Percentiles rank a stretch among this genome's conserved stretches.
Conservation (phyloP, 1,140 invertebrate genomes). For the Orchestia grillus region DNA sequence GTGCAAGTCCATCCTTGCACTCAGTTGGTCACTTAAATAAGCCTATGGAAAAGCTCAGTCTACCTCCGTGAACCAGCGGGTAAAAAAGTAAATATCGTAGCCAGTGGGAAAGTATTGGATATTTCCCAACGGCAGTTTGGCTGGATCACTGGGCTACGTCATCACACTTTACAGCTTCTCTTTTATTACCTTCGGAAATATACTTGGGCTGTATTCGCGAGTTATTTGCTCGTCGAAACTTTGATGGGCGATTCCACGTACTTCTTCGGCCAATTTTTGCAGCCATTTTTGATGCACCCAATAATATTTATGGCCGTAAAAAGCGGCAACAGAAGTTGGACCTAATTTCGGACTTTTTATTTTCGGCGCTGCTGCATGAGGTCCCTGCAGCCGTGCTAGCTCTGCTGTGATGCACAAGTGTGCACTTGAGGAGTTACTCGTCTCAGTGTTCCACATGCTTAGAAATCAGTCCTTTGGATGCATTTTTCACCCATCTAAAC, state of each 20-base stretch:
- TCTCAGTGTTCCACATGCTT: background rate
- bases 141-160: background rate
- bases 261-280: background rate
- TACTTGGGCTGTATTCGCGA: background rate
- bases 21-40: background rate
- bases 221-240: constrained; percentile 35
- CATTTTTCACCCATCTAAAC: background rate
- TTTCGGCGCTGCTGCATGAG: background rate
- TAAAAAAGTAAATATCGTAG: background rate
- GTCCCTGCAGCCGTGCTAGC: background rate
- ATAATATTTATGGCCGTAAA: constrained; percentile 14
- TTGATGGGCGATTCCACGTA: background rate
- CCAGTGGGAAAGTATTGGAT: background rate
- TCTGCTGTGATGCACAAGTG: background rate
- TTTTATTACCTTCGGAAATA: constrained; percentile 36
- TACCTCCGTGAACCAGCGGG: background rate
- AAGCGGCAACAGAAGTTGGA: background rate
- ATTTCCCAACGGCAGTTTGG: background rate
- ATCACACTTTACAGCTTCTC: constrained; percentile 10
- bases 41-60: background rate
- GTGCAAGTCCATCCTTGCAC: background rate
- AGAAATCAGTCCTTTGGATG: background rate
- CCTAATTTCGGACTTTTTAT: background rate
- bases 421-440: background rate
- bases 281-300: background rate